Percentiles rank a stretch among this genome's conserved stretches.
phyloP scores from a whole-genome alignment of 2,113 vertebrate genomes.

The Perccottus glenii region DNA sequence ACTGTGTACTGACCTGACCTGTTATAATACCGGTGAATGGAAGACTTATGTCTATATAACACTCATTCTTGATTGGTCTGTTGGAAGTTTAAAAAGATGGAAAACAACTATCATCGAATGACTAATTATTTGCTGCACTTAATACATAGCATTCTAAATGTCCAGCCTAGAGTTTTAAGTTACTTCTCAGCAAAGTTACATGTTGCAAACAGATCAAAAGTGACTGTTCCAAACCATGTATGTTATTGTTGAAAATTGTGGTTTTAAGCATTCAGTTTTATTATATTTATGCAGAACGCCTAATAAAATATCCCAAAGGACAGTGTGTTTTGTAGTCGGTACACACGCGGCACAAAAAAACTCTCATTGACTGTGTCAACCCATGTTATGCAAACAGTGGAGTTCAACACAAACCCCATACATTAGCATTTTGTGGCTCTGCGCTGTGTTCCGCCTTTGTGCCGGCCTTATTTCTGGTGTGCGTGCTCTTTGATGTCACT shows the following conservation, averaged over 20 bases:
- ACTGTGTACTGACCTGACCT: too few species aligned
- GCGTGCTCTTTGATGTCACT: conserved; percentile 73
- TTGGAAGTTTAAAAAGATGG: too few species aligned
- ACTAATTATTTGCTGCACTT: too few species aligned
- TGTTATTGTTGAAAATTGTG: conserved; percentile 28
- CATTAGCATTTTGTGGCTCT: conserved; percentile 73
- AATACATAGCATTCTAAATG: too few species aligned
- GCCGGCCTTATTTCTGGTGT: conserved; percentile 57
- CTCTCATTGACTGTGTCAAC: conserved; percentile 50
- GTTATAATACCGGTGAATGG: too few species aligned
- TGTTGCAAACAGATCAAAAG: too few species aligned
- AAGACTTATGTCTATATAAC: too few species aligned
- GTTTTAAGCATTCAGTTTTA: conserved; percentile 19
- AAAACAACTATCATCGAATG: too few species aligned
- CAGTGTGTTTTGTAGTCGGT: conserved; percentile 64
- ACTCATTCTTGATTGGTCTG: too few species aligned
- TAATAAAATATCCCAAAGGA: conserved; percentile 67
- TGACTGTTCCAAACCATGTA: background rate
- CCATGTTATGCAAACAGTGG: conserved; percentile 65
- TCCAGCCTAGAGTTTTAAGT: too few species aligned
- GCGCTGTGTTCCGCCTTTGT: conserved; percentile 54
- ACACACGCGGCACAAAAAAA: conserved; percentile 58
- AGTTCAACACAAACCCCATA: conserved; percentile 57
- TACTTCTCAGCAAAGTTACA: too few species aligned
- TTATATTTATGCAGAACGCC: conserved; percentile 30